Percentiles rank a stretch among this genome's conserved stretches.
phyloP scores from a whole-genome alignment of 1,140 invertebrate species.

The Tyrophagus putrescentiae region DNA sequence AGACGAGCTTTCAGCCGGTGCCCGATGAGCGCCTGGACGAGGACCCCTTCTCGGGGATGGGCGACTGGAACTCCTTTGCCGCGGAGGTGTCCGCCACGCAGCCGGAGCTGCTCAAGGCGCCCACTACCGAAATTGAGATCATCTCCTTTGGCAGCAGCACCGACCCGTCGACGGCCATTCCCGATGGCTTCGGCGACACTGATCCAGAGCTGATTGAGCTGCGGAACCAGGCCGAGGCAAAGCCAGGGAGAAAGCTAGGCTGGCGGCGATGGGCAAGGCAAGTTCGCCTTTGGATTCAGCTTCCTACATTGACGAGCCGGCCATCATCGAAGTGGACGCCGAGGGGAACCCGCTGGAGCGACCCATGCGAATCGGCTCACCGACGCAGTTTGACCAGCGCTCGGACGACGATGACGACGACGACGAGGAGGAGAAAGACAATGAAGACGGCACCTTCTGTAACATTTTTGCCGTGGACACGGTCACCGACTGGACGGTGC shows the following conservation, averaged over 20 bases:
- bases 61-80: neutral
- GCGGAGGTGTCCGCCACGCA: slow-evolving; percentile 7
- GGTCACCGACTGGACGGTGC: neutral
- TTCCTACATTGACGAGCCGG: neutral
- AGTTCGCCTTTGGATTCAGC: no score
- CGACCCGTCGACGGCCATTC: no score
- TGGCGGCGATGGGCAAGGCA: no score
- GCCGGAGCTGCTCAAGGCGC: neutral
- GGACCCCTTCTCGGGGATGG: neutral
- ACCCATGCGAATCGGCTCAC: slow-evolving; percentile 5
- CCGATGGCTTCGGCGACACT: no score
- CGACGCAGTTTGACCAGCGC: neutral
- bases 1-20: no score
- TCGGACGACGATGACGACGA: neutral
- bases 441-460: neutral
- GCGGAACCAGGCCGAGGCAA: no score
- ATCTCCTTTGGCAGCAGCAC: slow-evolving; percentile 26
- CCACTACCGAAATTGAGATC: slow-evolving; percentile 24
- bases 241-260: no score
- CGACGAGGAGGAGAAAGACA: neutral
- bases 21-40: slow-evolving; percentile 71
- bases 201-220: no score
- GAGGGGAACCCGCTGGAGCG: neutral
- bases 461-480: neutral
- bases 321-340: neutral